Evolutionary conservation across 2,797 vertebrate genomes (phyloP).

Genomic region (Acipenser oxyrinchus): DNA sequence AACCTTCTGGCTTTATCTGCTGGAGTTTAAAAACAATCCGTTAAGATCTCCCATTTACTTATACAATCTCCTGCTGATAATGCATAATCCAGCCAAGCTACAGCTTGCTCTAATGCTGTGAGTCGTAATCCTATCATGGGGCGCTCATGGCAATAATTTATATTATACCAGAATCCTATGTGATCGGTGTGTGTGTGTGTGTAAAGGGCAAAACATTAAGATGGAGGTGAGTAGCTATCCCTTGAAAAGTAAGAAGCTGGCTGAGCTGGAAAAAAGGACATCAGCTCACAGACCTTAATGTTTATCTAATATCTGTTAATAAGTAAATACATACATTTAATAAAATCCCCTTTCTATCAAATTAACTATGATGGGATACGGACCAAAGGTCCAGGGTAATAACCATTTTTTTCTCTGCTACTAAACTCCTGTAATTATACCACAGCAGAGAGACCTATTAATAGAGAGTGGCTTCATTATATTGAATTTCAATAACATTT

Average conservation of each 20-base stretch:
- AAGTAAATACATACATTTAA: too few relatives aligned
- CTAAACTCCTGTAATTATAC: conserved; percentile 28
- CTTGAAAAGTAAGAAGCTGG: too few relatives aligned
- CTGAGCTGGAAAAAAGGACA: too few relatives aligned
- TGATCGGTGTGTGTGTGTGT: conserved; percentile 1
- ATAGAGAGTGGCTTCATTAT: conserved; percentile 35
- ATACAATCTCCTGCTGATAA: conserved; percentile 48
- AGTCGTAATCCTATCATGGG: conserved; percentile 23
- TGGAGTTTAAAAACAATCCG: neutral
- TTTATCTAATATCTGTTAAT: too few relatives aligned
- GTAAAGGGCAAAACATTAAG: neutral
- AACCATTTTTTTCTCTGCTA: conserved; percentile 54
- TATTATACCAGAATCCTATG: too few relatives aligned
- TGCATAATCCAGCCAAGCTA: conserved; percentile 37
- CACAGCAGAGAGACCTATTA: conserved; percentile 32
- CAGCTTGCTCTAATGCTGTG: conserved; percentile 13
- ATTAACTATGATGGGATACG: conserved; percentile 30
- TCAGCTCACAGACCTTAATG: too few relatives aligned
- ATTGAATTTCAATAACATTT: conserved; percentile 33
- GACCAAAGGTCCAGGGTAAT: conserved; percentile 49
- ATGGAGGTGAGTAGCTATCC: too few relatives aligned
- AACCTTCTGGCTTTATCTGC: neutral
- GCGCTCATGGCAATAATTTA: conserved; percentile 39
- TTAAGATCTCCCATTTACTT: conserved; percentile 5
- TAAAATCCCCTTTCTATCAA: too few relatives aligned